Percentiles rank a stretch among this genome's conserved stretches.
Evolutionary conservation across 2,113 vertebrate species (phyloP).

Genomic region (Oncorhynchus mykiss): DNA sequence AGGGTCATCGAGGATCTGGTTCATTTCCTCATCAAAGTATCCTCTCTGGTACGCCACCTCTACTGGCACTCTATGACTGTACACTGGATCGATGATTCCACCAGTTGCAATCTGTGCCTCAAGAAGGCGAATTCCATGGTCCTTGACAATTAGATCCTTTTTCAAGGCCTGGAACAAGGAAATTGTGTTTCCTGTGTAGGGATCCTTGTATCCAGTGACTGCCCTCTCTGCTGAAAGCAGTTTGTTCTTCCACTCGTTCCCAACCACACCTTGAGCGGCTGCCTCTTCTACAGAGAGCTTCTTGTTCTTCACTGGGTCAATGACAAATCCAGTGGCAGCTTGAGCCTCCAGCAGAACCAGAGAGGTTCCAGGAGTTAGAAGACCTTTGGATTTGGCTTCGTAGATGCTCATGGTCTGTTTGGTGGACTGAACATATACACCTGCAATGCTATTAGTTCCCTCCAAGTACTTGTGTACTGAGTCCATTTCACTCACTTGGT

Average conservation of each 20-base stretch:
- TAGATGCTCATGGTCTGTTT: too few species aligned
- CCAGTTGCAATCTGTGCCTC: constrained; percentile 79
- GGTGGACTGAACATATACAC: too few species aligned
- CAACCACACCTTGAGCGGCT: too few species aligned
- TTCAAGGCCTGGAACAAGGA: constrained; percentile 75
- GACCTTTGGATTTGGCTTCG: too few species aligned
- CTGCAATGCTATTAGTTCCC: too few species aligned
- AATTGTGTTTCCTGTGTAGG: constrained; percentile 54
- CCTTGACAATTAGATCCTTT: constrained; percentile 61
- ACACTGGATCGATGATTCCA: constrained; percentile 67
- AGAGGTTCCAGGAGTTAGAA: too few species aligned
- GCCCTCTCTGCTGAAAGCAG: constrained; percentile 71
- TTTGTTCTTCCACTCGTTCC: constrained; percentile 56
- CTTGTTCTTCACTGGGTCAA: too few species aligned
- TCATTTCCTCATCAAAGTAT: constrained; percentile 61
- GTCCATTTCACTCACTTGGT: too few species aligned
- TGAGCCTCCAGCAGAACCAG: too few species aligned
- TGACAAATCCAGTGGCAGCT: too few species aligned
- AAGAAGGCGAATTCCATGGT: constrained; percentile 70
- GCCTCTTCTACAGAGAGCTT: too few species aligned
- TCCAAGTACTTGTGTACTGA: too few species aligned
- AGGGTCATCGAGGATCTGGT: constrained; percentile 36
- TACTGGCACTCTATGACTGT: constrained; percentile 68
- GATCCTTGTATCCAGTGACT: constrained; percentile 74
- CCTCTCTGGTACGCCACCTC: constrained; percentile 55